Conservation (phyloP, 37 sponge, comb jelly and placozoan species). For the Diacarnus erythraeanus region DNA sequence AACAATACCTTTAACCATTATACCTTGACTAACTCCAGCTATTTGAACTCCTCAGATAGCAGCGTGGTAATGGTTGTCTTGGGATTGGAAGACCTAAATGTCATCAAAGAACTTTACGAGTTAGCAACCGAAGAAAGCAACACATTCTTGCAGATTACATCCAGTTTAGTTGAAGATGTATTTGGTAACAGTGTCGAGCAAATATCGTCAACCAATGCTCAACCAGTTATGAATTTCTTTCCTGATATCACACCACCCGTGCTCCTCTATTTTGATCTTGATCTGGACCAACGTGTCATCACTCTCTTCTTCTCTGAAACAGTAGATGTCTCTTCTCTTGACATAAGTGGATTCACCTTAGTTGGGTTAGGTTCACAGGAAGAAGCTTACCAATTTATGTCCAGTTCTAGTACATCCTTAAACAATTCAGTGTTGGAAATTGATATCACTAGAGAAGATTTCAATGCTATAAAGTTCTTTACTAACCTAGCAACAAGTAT, state of each 20-base stretch:
- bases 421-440: slow-evolving; percentile 53
- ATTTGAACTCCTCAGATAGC: slow-evolving; percentile 25
- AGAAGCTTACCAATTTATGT: slow-evolving; percentile 38
- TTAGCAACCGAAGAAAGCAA: slow-evolving; percentile 55
- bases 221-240: slow-evolving; percentile 15
- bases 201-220: slow-evolving; percentile 20
- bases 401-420: slow-evolving; percentile 25
- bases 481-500: slow-evolving; percentile 63
- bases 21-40: slow-evolving; percentile 57
- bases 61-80: slow-evolving; percentile 40
- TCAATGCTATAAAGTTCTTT: slow-evolving; percentile 76
- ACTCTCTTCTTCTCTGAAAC: slow-evolving; percentile 86
- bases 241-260: slow-evolving; percentile 52
- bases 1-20: slow-evolving; percentile 64
- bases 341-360: slow-evolving; percentile 51
- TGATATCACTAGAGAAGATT: slow-evolving; percentile 56
- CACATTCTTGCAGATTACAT: slow-evolving; percentile 57
- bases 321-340: slow-evolving; percentile 74
- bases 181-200: slow-evolving; percentile 65
- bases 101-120: slow-evolving; percentile 62
- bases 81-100: slow-evolving; percentile 67
- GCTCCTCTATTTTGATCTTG: slow-evolving; percentile 66
- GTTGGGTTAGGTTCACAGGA: slow-evolving; percentile 22
- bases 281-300: slow-evolving; percentile 61
- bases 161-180: slow-evolving; percentile 67